Percentiles rank a stretch among this genome's conserved stretches.
Conservation (phyloP, 1,140 invertebrate species). For the Listronotus oregonensis region DNA sequence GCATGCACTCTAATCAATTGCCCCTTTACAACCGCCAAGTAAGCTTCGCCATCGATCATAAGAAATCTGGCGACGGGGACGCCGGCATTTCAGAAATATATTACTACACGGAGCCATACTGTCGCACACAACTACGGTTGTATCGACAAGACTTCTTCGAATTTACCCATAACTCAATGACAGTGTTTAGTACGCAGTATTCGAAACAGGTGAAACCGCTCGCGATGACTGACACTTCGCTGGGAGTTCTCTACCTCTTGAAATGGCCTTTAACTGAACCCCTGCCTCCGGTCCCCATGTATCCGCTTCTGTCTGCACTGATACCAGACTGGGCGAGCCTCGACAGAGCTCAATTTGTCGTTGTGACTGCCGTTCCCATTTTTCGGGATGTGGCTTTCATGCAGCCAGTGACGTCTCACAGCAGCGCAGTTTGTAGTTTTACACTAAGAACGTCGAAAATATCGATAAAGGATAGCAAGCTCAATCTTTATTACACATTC, state of each 20-base stretch:
- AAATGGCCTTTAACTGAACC: constrained; percentile 1
- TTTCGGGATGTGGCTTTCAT: background rate
- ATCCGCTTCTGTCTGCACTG: background rate
- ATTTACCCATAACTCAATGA: background rate
- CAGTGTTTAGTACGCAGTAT: constrained; percentile 1
- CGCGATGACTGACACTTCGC: background rate
- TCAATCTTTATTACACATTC: constrained; percentile 1
- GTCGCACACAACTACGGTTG: no score
- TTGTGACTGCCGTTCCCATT: constrained; percentile 1
- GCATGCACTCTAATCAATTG: no score
- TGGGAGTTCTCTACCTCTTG: background rate
- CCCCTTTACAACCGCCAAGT: no score
- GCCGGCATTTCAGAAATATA: no score
- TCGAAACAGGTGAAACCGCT: background rate
- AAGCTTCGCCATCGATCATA: no score
- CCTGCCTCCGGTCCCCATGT: background rate
- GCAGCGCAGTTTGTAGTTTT: background rate
- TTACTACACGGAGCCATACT: no score
- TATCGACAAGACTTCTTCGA: background rate
- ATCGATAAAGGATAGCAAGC: constrained; percentile 1
- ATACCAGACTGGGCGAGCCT: constrained; percentile 1
- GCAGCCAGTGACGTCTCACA: constrained; percentile 1
- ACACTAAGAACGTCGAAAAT: background rate
- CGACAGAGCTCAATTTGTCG: background rate
- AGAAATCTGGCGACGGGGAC: no score